phyloP scores from a whole-genome alignment of 2,797 vertebrate species.

The Mormyrus hasselquistii region DNA sequence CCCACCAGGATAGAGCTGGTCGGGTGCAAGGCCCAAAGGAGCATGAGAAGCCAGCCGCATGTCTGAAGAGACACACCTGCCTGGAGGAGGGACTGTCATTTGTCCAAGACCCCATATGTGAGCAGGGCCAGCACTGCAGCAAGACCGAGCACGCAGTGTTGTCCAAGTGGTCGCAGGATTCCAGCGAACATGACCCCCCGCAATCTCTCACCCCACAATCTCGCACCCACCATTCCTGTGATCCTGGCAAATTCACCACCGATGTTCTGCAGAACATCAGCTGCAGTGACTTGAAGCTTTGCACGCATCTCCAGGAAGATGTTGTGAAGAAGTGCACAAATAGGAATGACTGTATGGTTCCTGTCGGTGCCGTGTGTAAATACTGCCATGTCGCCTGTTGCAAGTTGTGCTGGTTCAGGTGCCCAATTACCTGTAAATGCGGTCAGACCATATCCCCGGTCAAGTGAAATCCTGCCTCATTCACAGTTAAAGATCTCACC shows the following conservation, averaged over 20 bases:
- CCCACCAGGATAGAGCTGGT: constrained; percentile 26
- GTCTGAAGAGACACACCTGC: constrained; percentile 12
- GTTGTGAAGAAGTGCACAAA: constrained; percentile 33
- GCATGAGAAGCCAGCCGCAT: background rate
- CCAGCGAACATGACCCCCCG: background rate
- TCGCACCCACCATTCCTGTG: background rate
- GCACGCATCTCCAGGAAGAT: constrained; percentile 22
- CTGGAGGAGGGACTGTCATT: background rate
- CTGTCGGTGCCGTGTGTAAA: constrained; percentile 46
- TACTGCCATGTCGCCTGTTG: constrained; percentile 54
- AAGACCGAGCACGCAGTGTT: background rate
- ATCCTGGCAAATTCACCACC: background rate
- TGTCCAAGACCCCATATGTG: background rate
- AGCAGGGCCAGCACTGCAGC: constrained; percentile 5
- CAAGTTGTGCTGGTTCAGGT: constrained; percentile 50
- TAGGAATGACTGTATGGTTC: constrained; percentile 25
- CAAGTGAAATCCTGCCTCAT: background rate
- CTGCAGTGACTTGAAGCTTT: constrained; percentile 33
- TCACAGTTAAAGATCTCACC: background rate
- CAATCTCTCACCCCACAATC: background rate
- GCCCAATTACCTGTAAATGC: constrained; percentile 47
- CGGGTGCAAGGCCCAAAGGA: accelerated
- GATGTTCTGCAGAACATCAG: constrained; percentile 39
- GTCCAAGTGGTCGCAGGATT: background rate
- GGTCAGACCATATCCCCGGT: constrained; percentile 38